Conservation (phyloP, 2,888 invertebrate species). For the Diaphora mendica region DNA sequence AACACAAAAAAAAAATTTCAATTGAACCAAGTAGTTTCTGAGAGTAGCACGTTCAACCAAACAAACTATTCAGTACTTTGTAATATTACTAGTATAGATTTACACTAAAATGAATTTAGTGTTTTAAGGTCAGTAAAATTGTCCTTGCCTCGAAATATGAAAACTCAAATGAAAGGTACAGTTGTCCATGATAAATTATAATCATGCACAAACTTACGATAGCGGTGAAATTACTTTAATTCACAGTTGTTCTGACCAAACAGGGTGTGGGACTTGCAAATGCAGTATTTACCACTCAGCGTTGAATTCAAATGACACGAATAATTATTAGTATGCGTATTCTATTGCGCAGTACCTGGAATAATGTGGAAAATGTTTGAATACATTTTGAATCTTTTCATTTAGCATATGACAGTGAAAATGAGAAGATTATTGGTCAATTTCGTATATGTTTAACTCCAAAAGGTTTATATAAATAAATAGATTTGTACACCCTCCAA, state of each 20-base stretch:
- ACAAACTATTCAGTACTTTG: too few species aligned
- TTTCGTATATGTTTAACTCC: background rate
- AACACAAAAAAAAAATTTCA: too few species aligned
- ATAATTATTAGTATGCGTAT: slow-evolving; percentile 24
- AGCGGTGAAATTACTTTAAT: slow-evolving; percentile 6
- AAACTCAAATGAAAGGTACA: background rate
- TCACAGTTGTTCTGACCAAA: slow-evolving; percentile 13
- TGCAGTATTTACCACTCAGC: slow-evolving; percentile 21
- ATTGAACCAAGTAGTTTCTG: too few species aligned
- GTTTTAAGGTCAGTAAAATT: background rate
- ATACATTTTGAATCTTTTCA: background rate
- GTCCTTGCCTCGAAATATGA: background rate
- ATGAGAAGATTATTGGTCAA: background rate
- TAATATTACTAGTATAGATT: background rate
- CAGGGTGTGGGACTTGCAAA: slow-evolving; percentile 24
- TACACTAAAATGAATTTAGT: background rate
- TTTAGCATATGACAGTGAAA: background rate
- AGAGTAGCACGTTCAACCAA: too few species aligned
- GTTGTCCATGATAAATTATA: slow-evolving; percentile 8
- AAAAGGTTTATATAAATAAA: background rate
- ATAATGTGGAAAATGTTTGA: slow-evolving; percentile 28
- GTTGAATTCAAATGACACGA: slow-evolving; percentile 20
- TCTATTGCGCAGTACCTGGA: slow-evolving; percentile 21
- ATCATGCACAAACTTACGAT: background rate
- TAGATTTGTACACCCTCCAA: too few species aligned